phyloP scores from a whole-genome alignment of 2,888 invertebrate genomes.

The Cryptocephalus primarius region DNA sequence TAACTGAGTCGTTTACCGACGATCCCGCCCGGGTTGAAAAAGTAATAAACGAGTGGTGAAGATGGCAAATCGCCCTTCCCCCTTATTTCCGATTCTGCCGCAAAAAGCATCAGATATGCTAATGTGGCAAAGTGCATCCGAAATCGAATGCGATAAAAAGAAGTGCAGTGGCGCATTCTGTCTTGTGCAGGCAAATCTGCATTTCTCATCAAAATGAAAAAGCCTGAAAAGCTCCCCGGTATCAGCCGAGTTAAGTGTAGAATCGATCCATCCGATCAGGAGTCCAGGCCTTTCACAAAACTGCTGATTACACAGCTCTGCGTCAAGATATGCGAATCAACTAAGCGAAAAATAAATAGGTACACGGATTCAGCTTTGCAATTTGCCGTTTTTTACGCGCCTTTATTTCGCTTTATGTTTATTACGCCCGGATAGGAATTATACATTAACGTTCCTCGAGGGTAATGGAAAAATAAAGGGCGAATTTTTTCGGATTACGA shows the following conservation, averaged over 20 bases:
- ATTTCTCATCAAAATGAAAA: slow-evolving; percentile 22
- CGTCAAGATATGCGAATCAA: slow-evolving; percentile 14
- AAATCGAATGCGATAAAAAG: slow-evolving; percentile 10
- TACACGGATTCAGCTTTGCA: slow-evolving; percentile 10
- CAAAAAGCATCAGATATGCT: slow-evolving; percentile 4
- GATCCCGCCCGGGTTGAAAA: too few relatives aligned
- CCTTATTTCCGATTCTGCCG: too few relatives aligned
- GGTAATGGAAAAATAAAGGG: too few relatives aligned
- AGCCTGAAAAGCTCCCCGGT: slow-evolving; percentile 22
- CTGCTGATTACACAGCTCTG: slow-evolving; percentile 25
- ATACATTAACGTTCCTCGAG: too few relatives aligned
- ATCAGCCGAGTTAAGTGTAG: slow-evolving; percentile 23
- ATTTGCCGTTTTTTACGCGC: slow-evolving; percentile 7
- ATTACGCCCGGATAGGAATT: slow-evolving; percentile 3
- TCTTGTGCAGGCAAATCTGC: slow-evolving; percentile 17
- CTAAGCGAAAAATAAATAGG: slow-evolving; percentile 16
- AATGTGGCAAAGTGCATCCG: slow-evolving; percentile 12
- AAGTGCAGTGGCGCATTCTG: slow-evolving; percentile 12
- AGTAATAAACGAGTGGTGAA: too few relatives aligned
- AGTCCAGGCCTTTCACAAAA: slow-evolving; percentile 15
- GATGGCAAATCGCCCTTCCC: too few relatives aligned
- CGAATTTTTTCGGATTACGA: too few relatives aligned
- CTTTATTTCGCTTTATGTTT: slow-evolving; percentile 13
- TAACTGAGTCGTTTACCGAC: too few relatives aligned
- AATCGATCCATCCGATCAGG: slow-evolving; percentile 10